Evolutionary conservation across 2,797 vertebrate species (phyloP).

Genomic region (Acipenser oxyrinchus): DNA sequence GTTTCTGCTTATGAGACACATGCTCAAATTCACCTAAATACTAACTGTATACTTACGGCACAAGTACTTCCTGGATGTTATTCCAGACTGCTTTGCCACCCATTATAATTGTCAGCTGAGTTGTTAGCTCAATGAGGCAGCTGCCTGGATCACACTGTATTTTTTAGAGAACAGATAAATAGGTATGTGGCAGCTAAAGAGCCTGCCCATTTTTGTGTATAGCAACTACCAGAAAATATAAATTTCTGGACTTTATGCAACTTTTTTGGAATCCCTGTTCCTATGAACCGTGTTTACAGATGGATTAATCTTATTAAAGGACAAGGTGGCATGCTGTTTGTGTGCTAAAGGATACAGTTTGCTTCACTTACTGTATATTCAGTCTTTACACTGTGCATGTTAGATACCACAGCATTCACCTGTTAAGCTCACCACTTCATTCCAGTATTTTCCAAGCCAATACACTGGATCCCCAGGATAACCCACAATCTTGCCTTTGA

Average conservation of each 20-base stretch:
- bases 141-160: conserved; percentile 86
- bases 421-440: conserved; percentile 71
- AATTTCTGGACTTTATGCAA: too few species aligned
- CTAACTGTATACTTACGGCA: conserved; percentile 69
- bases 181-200: too few species aligned
- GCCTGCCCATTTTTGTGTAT: too few species aligned
- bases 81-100: conserved; percentile 94
- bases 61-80: conserved; percentile 85
- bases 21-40: neutral
- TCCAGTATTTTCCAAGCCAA: conserved; percentile 76
- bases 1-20: too few species aligned
- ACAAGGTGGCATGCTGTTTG: too few species aligned
- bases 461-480: conserved; percentile 78
- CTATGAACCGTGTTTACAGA: too few species aligned
- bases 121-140: conserved; percentile 85
- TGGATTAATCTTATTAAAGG: too few species aligned
- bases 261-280: too few species aligned
- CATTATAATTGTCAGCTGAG: conserved; percentile 85
- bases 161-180: neutral
- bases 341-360: too few species aligned
- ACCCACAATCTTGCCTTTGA: conserved; percentile 84
- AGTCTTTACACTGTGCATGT: too few species aligned
- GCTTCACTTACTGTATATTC: too few species aligned
- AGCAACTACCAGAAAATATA: too few species aligned
- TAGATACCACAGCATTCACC: neutral